Evolutionary conservation across 2,797 vertebrate species (phyloP).

Genomic region (Botia almorhae): DNA sequence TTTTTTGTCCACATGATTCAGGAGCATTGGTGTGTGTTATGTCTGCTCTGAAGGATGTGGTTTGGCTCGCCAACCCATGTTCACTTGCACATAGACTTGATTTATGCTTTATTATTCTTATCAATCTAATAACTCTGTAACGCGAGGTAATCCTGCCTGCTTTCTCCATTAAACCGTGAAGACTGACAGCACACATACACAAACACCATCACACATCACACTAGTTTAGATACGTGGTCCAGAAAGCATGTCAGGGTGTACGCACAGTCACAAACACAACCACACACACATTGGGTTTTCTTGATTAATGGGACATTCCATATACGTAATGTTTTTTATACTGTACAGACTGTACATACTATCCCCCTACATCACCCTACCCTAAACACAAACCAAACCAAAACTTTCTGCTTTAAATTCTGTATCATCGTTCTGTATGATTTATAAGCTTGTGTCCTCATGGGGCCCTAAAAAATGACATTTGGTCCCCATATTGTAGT

Average conservation of each 20-base stretch:
- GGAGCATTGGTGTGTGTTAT: constrained; percentile 48
- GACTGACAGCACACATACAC: background rate
- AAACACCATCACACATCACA: background rate
- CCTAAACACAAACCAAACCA: too few relatives aligned
- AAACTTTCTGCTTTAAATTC: too few relatives aligned
- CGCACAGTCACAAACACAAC: background rate
- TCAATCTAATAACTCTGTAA: constrained; percentile 64
- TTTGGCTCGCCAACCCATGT: constrained; percentile 19
- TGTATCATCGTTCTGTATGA: too few relatives aligned
- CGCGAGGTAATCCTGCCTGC: constrained; percentile 61
- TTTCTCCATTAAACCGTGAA: constrained; percentile 62
- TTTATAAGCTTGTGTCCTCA: too few relatives aligned
- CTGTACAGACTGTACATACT: too few relatives aligned
- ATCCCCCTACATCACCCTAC: too few relatives aligned
- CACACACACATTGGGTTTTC: background rate
- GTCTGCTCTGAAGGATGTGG: constrained; percentile 52
- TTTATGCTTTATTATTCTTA: constrained; percentile 59
- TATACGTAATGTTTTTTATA: too few relatives aligned
- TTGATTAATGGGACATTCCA: too few relatives aligned
- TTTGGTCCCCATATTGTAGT: too few relatives aligned
- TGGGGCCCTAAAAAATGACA: too few relatives aligned
- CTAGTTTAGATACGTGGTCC: background rate
- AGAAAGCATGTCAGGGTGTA: constrained; percentile 22
- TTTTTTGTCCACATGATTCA: constrained; percentile 46
- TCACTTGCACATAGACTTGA: constrained; percentile 3